Evolutionary conservation across 2,797 vertebrate genomes (phyloP), one percentile per base, ranked within the genome.

Genomic region (Acipenser ruthenus): DNA sequence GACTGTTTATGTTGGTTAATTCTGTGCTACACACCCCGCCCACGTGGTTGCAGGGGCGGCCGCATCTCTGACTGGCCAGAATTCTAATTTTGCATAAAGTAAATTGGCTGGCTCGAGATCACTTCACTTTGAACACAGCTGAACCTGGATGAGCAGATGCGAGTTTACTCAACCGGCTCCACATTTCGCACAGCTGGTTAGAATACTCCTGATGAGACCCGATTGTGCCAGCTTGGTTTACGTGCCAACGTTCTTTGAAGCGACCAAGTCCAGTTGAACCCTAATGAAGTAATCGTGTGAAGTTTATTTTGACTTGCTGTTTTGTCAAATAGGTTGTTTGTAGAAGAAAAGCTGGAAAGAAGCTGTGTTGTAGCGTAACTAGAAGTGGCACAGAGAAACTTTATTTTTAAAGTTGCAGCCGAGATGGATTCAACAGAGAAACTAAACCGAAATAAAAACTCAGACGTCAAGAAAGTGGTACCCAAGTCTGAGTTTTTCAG

Each of bases 41-140:
- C 86, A 87, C 84, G 86, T 88, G 86, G 79, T 83, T 50, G 56
- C 73, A 77, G 69, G 84, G 84, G 86, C 84, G 84, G 85, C 82
- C 72, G 78, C 80, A 66, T 48, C 69, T 66, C 73, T 72, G 50
- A 65, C 78, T 9, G 70, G 78, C 75, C 56, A 63, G 73, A 74
- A 65, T 12, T 67, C 68, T 71, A 83, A 78, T 76, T 84, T 85
- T 79, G 75, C 77, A 77, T 71, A 79, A 82, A 80, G 84, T 82
- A 79, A 77, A 79, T 77, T 70, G 56, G 76, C 70, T 69, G 75
- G 56, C 18, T 67, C 69, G 63, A 62, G 69, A 65, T 69, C 52
- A 13, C 49, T 68, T 53, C 62, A 18, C 49, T 15, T 13, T 63
- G 59, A 65, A 69, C 69, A 69, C 67, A 79, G 69, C 78, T 56